phyloP scores from a whole-genome alignment of 2,888 invertebrate genomes.

The Melieria picta region DNA sequence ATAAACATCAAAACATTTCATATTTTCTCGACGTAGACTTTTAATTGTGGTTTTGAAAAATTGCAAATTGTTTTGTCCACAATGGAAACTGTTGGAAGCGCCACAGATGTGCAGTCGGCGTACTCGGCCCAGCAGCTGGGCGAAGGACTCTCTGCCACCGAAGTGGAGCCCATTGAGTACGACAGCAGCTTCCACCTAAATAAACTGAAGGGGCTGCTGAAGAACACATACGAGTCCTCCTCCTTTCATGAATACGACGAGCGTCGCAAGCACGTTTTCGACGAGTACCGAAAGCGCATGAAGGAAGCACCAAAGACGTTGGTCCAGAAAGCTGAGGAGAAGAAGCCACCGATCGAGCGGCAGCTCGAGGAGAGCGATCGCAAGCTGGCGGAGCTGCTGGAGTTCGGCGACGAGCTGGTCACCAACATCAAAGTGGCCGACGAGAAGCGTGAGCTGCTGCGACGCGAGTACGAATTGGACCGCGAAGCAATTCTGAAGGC shows the following conservation, averaged over 20 bases:
- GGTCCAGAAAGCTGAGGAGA: slow-evolving; percentile 50
- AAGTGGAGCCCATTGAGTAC: too few species aligned
- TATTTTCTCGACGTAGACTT: too few species aligned
- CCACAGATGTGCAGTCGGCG: too few species aligned
- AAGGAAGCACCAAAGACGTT: slow-evolving; percentile 26
- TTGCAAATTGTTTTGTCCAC: too few species aligned
- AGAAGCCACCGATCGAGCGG: slow-evolving; percentile 71
- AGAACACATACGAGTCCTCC: neutral
- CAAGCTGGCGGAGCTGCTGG: slow-evolving; percentile 72
- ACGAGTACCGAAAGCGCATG: slow-evolving; percentile 12
- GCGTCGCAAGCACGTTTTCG: slow-evolving; percentile 1
- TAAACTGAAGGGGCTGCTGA: slow-evolving; percentile 12
- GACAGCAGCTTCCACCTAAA: slow-evolving; percentile 13
- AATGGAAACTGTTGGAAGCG: too few species aligned
- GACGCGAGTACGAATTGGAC: slow-evolving; percentile 69
- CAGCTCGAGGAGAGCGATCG: slow-evolving; percentile 74
- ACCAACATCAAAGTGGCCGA: slow-evolving; percentile 82
- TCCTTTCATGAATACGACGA: slow-evolving; percentile 17
- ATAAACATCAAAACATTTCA: too few species aligned
- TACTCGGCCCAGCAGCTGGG: too few species aligned
- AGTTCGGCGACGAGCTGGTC: slow-evolving; percentile 78
- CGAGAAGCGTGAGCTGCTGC: slow-evolving; percentile 75
- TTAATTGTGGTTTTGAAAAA: too few species aligned
- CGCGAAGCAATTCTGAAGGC: slow-evolving; percentile 60
- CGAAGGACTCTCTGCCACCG: too few species aligned